These are phyloP conservation scores for Camelus dromedarius DNA, from an alignment of 2,113 vertebrate genomes.

Conservation along the genomic window DNA sequence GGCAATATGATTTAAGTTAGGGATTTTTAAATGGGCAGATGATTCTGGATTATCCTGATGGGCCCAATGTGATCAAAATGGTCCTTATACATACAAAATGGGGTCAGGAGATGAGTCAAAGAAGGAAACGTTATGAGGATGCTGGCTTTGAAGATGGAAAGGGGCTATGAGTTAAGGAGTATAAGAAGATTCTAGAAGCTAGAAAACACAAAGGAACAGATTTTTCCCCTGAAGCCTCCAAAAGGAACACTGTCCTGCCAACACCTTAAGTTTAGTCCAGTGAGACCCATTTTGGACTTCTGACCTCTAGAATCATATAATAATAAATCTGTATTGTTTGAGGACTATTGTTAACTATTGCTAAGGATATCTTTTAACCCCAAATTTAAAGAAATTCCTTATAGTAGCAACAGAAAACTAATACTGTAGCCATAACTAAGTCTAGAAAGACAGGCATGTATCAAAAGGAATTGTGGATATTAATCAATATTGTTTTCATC, in stretches of 20 bases:
- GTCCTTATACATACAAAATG: background rate
- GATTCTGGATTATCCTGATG: background rate
- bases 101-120: background rate
- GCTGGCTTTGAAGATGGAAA: background rate
- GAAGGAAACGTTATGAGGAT: background rate
- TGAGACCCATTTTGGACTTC: background rate
- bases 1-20: background rate
- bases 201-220: background rate
- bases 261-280: background rate
- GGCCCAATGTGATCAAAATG: background rate
- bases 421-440: background rate
- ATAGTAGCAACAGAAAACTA: background rate
- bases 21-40: background rate
- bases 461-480: background rate
- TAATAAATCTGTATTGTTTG: background rate
- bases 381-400: background rate
- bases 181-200: background rate
- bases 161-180: background rate
- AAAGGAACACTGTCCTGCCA: background rate
- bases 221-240: background rate
- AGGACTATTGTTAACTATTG: background rate
- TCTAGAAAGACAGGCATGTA: background rate
- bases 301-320: background rate
- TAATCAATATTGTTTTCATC: slow-evolving; percentile 11
- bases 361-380: background rate